A percentile compares a stretch with the other conserved stretches of the same genome.
These are phyloP conservation scores for Protodeltote pygarga DNA, from an alignment of 2,888 invertebrate genomes.

Conservation along the genomic window DNA sequence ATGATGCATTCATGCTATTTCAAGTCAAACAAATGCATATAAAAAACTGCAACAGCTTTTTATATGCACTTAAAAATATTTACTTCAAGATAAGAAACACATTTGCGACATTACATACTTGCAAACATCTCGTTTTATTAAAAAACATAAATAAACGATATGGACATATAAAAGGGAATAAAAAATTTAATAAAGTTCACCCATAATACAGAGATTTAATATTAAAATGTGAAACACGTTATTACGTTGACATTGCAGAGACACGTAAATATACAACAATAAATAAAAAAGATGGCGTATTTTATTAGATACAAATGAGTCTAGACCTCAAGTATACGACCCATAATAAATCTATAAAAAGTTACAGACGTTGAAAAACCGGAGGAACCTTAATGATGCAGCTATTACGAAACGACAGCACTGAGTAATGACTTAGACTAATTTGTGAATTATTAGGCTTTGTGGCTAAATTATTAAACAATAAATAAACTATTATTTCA, in stretches of 20 bases:
- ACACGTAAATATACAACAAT: not conserved
- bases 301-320: slow-evolving; percentile 7
- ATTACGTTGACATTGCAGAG: slow-evolving; percentile 4
- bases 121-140: slow-evolving; percentile 42
- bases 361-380: slow-evolving; percentile 16
- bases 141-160: slow-evolving; percentile 43
- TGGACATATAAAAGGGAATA: slow-evolving; percentile 28
- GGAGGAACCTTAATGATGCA: slow-evolving; percentile 14
- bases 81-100: slow-evolving; percentile 40
- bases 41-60: slow-evolving; percentile 36
- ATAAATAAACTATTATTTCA: slow-evolving; percentile 28
- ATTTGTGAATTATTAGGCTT: slow-evolving; percentile 29
- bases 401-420: slow-evolving; percentile 25
- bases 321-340: slow-evolving; percentile 29
- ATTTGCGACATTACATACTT: slow-evolving; percentile 31
- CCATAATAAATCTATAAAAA: slow-evolving; percentile 28
- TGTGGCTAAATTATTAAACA: slow-evolving; percentile 28
- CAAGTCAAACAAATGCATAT: slow-evolving; percentile 8
- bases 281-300: slow-evolving; percentile 7
- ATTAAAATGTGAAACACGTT: slow-evolving; percentile 19
- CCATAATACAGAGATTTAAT: slow-evolving; percentile 6
- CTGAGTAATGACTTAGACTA: slow-evolving; percentile 21
- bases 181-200: slow-evolving; percentile 36
- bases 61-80: slow-evolving; percentile 40
- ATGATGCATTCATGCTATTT: slow-evolving; percentile 11